These are phyloP conservation scores for Heliconius hewitsoni DNA, from an alignment of 1,140 invertebrate genomes.

Conservation along the genomic window DNA sequence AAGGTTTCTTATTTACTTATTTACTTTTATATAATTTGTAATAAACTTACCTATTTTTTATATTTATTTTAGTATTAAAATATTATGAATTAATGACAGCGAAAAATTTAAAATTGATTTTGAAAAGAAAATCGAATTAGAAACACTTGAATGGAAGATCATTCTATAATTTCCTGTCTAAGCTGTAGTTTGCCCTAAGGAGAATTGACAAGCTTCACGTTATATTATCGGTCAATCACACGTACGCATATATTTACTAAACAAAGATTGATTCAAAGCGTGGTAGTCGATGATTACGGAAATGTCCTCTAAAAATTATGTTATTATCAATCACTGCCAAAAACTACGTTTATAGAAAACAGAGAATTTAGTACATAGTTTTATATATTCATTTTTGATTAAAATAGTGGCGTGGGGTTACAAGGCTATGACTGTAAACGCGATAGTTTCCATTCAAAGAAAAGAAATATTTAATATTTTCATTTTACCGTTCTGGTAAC, in stretches of 20 bases:
- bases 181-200: background rate
- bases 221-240: conserved; percentile 9
- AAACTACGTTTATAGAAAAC: background rate
- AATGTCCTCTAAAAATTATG: background rate
- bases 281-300: background rate
- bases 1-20: background rate
- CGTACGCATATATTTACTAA: conserved; percentile 3
- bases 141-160: background rate
- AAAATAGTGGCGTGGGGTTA: too few species aligned
- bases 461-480: too few species aligned
- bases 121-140: background rate
- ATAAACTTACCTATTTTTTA: background rate
- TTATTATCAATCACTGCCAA: background rate
- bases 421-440: too few species aligned
- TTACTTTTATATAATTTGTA: background rate
- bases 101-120: background rate
- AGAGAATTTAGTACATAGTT: background rate
- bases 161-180: background rate
- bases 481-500: too few species aligned
- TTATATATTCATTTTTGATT: background rate
- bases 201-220: background rate
- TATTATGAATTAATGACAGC: too few species aligned
- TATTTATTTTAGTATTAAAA: background rate
- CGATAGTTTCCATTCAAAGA: too few species aligned
- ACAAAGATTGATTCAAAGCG: background rate